phyloP scores from a whole-genome alignment of 1,140 invertebrate genomes.

The Tachypleus tridentatus region DNA sequence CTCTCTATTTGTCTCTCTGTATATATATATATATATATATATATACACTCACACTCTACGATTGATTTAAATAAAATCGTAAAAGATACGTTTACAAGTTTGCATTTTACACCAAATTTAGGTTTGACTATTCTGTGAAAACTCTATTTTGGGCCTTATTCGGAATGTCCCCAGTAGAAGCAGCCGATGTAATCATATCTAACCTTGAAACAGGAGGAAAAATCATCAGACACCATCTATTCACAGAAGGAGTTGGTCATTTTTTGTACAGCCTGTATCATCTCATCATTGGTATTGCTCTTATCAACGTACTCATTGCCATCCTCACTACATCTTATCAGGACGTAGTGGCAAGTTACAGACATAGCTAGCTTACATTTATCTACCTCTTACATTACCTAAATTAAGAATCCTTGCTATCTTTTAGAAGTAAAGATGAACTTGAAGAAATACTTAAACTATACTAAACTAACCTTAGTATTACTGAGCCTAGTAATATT shows the following conservation, averaged over 20 bases:
- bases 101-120: background rate
- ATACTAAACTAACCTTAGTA: too few species aligned
- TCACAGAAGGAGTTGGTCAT: slow-evolving; percentile 47
- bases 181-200: slow-evolving; percentile 8
- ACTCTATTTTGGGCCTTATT: slow-evolving; percentile 65
- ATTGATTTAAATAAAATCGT: background rate
- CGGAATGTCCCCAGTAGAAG: slow-evolving; percentile 31
- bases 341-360: slow-evolving; percentile 33
- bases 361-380: too few species aligned
- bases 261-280: slow-evolving; percentile 48
- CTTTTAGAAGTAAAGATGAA: too few species aligned
- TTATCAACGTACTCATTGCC: slow-evolving; percentile 64
- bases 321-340: slow-evolving; percentile 61
- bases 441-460: too few species aligned
- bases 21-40: background rate
- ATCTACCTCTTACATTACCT: too few species aligned
- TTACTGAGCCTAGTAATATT: too few species aligned
- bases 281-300: slow-evolving; percentile 51
- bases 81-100: background rate
- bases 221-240: slow-evolving; percentile 34
- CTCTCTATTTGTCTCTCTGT: too few species aligned
- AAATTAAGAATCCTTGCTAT: too few species aligned
- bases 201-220: slow-evolving; percentile 2
- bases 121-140: slow-evolving; percentile 36
- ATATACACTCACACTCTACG: background rate